These are phyloP conservation scores for Virgularia gustaviana DNA, from an alignment of 92 coral and sea anemone genomes.

Conservation along the genomic window DNA sequence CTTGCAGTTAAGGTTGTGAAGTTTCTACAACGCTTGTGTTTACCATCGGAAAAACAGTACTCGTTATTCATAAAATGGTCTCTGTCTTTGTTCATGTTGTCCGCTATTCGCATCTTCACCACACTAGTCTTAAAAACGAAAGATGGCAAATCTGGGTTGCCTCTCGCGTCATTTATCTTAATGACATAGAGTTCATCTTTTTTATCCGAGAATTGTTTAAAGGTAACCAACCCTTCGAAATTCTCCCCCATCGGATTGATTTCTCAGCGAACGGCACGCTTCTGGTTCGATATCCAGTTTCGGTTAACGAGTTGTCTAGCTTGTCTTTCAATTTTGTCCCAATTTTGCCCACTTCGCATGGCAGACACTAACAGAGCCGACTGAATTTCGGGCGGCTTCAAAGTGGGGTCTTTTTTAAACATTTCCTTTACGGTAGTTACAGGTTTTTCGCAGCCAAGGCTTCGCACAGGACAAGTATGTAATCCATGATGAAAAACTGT, in stretches of 20 bases:
- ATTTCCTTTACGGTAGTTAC: neutral
- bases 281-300: neutral
- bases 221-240: neutral
- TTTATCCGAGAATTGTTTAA: neutral
- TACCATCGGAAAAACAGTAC: constrained; percentile 60
- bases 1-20: constrained; percentile 42
- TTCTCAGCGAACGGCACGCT: neutral
- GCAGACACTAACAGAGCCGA: neutral
- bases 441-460: neutral
- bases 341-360: neutral
- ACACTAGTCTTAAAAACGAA: constrained; percentile 58
- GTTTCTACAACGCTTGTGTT: constrained; percentile 51
- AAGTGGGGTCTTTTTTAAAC: neutral
- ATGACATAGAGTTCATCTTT: neutral
- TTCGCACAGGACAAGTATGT: neutral
- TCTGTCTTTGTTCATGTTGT: constrained; percentile 40
- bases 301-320: neutral
- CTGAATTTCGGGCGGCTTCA: neutral
- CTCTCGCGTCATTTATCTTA: neutral
- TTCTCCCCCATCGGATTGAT: neutral
- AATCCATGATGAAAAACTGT: neutral
- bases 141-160: constrained; percentile 54
- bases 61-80: constrained; percentile 49
- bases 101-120: constrained; percentile 35
- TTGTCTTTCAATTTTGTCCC: neutral